Base-by-base conservation (phyloP, 2,888 invertebrate genomes). In the Dimorphilus gyrociliatus region DNA sequence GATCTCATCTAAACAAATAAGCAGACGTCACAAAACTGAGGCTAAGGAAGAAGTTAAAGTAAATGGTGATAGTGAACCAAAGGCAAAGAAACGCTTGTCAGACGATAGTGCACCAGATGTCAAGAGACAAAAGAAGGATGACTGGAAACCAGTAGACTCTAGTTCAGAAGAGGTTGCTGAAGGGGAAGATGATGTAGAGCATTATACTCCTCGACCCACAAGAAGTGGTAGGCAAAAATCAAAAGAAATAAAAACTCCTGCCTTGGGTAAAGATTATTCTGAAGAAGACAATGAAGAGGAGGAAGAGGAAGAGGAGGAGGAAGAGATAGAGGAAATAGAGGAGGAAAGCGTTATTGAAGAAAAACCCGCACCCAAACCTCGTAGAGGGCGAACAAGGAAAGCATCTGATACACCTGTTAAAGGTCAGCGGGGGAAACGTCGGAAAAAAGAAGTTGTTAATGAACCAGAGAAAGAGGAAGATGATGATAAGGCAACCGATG, bases 1-100 rank as follows among this genome's bases (percentile, higher is more conserved):
- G 25, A 45, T 51, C 30, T 32, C 36, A 14, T 35, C 43, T 19
- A 51, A 47, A 44, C 49, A 47, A 40, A 33, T 13, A 4, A 12
- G 16, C 12, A 32, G 10, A 10, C n/a, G n/a, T n/a, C n/a, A n/a
- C n/a, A n/a, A n/a, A 8, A 6, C 4, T 5, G 14, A 13, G 8
- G 24, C 8, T n/a, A n/a, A n/a, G n/a, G n/a, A n/a, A n/a, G n/a
- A n/a, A n/a, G n/a, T n/a, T 5, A 24, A 24, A 24, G 15, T 6
- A 4, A 24, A 24, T 15, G 13, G 6, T 6, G 24, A 15, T 14
- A 24, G 4, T 24, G 4, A 6, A 24, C 13, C 13, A 24, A 8
- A 13, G 8, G 24, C 24, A 24, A 15, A 4, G 15, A 24, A 24
- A 24, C 4, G 4, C 6, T 8, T 15, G 14, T 4, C 24, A 24